Evolutionary conservation across 2,888 invertebrate species (phyloP), one percentile per base, ranked within the genome.

Genomic region (Tortrix viridana): DNA sequence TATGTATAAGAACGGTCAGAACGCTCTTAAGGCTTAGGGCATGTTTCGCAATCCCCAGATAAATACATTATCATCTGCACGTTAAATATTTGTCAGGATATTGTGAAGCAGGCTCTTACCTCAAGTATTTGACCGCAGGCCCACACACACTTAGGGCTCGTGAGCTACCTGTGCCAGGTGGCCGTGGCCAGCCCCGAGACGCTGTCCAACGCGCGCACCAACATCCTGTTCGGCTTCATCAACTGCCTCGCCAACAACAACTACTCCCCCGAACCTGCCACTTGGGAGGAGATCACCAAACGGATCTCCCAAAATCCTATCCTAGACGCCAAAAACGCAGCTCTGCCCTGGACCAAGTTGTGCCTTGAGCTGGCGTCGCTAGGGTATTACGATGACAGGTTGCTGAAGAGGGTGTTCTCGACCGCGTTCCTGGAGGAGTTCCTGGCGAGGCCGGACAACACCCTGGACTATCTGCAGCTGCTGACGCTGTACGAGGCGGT

Each of bases 231-330:
- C 65, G 83, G 83, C 38, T 86, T 95, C 72, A 81, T 94, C 47
- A 88, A 91, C 73, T 92, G 91, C 47, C 85, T 95, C n/a, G 88
- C 94, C 1, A 88, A 89, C 70, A 93, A 94, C 53, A 93, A 95
- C 82, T 95, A 93, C 76, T 93, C 89, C 19, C 95, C 95, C 0
- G 77, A 85, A 7, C 74, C 89, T 0, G 73, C 73, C 0, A 76
- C 77, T 65, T 95, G 95, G 95, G 76, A 86, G 0, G 73, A 72
- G 16, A 79, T 96, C 32, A 77, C 81, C 46, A 77, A 81, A 18
- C 79, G 88, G 37, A 84, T 94, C 49, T 74, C 89, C 0, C 68
- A 75, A 0, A 91, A 93, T 68, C 83, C 85, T 0, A 74, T 91
- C 0, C 55, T 93, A 0, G 76, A 85, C 12, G 81, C 75, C 1